Evolutionary conservation across 1,140 invertebrate genomes (phyloP).

Genomic region (Trypoxylus dichotomus): DNA sequence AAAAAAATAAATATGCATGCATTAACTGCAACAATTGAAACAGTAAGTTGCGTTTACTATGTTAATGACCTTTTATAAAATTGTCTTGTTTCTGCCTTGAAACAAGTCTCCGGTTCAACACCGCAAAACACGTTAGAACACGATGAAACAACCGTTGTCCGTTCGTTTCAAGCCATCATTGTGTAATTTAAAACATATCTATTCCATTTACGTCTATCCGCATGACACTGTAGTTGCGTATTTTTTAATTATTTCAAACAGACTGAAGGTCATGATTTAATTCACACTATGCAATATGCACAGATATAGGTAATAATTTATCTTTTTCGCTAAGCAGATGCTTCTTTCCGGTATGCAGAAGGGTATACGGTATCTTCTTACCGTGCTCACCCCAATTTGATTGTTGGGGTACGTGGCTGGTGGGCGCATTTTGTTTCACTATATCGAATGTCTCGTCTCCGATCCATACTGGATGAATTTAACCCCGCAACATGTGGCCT

Average conservation of each 20-base stretch:
- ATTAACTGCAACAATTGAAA: too few relatives aligned
- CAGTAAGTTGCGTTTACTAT: too few relatives aligned
- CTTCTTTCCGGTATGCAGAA: not conserved
- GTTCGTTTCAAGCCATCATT: not conserved
- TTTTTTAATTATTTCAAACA: not conserved
- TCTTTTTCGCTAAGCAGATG: not conserved
- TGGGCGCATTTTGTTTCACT: not conserved
- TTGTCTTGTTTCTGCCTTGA: not conserved
- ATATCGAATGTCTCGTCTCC: not conserved
- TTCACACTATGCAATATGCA: not conserved
- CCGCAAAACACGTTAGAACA: not conserved
- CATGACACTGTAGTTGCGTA: too few relatives aligned
- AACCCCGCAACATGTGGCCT: conserved; percentile 8
- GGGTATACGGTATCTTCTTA: not conserved
- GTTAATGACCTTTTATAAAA: too few relatives aligned
- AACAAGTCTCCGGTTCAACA: not conserved
- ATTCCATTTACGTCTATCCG: too few relatives aligned
- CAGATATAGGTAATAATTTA: not conserved
- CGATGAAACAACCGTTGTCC: not conserved
- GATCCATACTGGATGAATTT: not conserved
- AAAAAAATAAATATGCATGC: not conserved
- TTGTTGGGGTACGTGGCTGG: not conserved
- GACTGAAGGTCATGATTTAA: not conserved
- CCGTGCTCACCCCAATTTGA: not conserved
- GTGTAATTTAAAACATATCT: too few relatives aligned